A percentile compares a stretch with the other conserved stretches of the same genome.
These are phyloP conservation scores for Lamellibrachia columna DNA, from an alignment of 2,888 invertebrate species.

Conservation along the genomic window DNA sequence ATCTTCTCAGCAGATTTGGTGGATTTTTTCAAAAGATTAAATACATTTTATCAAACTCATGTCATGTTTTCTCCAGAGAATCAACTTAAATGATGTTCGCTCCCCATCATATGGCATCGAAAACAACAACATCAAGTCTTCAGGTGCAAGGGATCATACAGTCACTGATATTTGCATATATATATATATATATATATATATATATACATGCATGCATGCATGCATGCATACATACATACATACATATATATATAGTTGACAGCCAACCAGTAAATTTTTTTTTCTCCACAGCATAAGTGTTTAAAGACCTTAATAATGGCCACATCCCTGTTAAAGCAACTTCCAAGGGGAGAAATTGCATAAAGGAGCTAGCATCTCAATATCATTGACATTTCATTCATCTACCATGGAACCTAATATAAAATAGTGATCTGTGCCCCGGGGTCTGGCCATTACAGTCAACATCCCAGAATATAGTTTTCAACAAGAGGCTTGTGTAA, in stretches of 20 bases:
- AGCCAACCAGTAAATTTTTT: too few species aligned
- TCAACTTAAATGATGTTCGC: too few species aligned
- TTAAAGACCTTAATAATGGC: too few species aligned
- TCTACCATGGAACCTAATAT: background rate
- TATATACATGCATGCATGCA: too few species aligned
- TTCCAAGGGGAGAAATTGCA: background rate
- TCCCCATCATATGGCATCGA: too few species aligned
- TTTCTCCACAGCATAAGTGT: too few species aligned
- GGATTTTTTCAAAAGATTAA: constrained; percentile 17
- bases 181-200: too few species aligned
- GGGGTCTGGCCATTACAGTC: background rate
- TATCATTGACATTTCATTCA: background rate
- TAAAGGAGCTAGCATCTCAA: background rate
- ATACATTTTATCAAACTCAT: background rate
- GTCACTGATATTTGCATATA: too few species aligned
- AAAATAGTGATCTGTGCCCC: background rate
- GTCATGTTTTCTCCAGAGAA: background rate
- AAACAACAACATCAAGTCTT: too few species aligned
- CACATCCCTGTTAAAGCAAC: background rate
- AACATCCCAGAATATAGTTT: background rate
- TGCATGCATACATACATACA: too few species aligned
- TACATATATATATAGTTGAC: too few species aligned
- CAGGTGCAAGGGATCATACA: too few species aligned
- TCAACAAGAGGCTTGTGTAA: background rate
- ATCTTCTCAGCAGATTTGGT: background rate